Percentiles rank a stretch among this genome's conserved stretches.
Evolutionary conservation across 2,888 invertebrate species (phyloP).

Genomic region (Yponomeuta sedellus): DNA sequence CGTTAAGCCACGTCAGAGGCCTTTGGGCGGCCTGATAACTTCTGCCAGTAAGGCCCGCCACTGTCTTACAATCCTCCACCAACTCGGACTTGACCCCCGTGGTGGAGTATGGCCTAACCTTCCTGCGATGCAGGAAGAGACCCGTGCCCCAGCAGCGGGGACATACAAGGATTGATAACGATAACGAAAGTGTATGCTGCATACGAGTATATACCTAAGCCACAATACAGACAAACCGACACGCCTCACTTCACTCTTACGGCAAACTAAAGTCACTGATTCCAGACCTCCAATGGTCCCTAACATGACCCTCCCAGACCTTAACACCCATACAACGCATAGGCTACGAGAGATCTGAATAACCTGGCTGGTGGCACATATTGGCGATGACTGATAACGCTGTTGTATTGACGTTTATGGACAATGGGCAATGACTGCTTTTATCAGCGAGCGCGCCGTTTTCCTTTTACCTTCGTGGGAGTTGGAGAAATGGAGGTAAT

Average conservation of each 20-base stretch:
- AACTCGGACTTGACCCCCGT: too few species aligned
- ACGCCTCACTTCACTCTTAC: not conserved
- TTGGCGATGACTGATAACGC: slow-evolving; percentile 48
- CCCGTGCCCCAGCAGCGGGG: too few species aligned
- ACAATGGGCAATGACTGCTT: slow-evolving; percentile 45
- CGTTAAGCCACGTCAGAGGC: too few species aligned
- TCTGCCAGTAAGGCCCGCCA: too few species aligned
- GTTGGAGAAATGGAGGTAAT: not conserved
- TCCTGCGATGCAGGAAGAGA: too few species aligned
- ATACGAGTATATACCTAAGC: too few species aligned
- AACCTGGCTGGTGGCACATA: slow-evolving; percentile 36
- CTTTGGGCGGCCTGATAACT: too few species aligned
- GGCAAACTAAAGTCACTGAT: not conserved
- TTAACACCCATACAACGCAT: slow-evolving; percentile 11
- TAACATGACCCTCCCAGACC: not conserved
- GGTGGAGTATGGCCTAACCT: too few species aligned
- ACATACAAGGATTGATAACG: too few species aligned
- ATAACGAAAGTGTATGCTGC: too few species aligned
- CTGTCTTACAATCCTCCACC: too few species aligned
- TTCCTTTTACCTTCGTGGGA: slow-evolving; percentile 1
- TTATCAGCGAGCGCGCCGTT: not conserved
- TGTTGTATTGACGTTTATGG: slow-evolving; percentile 45
- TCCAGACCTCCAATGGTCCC: not conserved
- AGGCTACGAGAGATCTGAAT: slow-evolving; percentile 28
- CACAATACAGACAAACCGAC: not conserved